Conservation (phyloP, 2,113 vertebrate species). For the Notarius lentiginosus region DNA sequence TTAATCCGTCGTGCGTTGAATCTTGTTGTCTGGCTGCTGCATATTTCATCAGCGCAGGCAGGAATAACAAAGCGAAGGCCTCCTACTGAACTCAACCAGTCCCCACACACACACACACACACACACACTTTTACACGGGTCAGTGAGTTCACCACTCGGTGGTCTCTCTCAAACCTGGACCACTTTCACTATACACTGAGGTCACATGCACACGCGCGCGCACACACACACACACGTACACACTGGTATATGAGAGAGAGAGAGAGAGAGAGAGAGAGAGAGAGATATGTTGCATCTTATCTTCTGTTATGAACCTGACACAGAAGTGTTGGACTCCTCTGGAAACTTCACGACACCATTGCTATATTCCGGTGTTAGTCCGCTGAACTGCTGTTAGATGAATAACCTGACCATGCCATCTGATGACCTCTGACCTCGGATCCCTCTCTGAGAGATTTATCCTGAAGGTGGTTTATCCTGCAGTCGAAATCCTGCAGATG, state of each 20-base stretch:
- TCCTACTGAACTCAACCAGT: slow-evolving; percentile 7
- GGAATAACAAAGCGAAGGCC: slow-evolving; percentile 60
- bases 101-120: neutral
- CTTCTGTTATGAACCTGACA: neutral
- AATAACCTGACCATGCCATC: neutral
- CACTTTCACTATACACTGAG: too few species aligned
- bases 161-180: neutral
- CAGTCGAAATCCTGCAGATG: neutral
- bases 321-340: neutral
- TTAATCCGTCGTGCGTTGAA: slow-evolving; percentile 49
- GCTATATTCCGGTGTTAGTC: neutral
- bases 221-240: too few species aligned
- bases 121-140: neutral
- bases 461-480: neutral
- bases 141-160: neutral
- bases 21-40: slow-evolving; percentile 65
- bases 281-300: neutral
- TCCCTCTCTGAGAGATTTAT: neutral
- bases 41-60: slow-evolving; percentile 70
- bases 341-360: neutral
- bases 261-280: neutral
- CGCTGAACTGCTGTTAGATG: neutral
- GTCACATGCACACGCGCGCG: too few species aligned
- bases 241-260: too few species aligned
- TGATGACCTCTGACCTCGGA: neutral